Evolutionary conservation across 2,113 vertebrate species (phyloP).

Genomic region (Porphyrio hochstetteri): DNA sequence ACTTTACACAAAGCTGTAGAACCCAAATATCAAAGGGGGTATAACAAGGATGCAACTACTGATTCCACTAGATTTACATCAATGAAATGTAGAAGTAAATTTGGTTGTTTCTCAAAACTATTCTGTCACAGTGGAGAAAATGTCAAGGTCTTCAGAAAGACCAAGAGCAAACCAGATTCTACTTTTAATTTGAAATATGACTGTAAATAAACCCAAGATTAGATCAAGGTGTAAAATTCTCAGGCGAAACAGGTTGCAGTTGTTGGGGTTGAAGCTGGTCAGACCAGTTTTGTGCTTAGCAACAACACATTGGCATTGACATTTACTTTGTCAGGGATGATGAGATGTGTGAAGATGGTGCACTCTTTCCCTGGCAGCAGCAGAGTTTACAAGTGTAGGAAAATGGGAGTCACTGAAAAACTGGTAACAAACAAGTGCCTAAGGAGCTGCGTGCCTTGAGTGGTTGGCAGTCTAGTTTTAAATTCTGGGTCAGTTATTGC

Average conservation of each 20-base stretch:
- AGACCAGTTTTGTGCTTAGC: constrained; percentile 32
- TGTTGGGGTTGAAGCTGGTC: constrained; percentile 23
- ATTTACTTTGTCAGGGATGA: neutral
- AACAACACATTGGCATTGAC: neutral
- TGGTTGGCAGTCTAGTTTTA: neutral
- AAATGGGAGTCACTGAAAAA: neutral
- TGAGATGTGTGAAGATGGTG: neutral
- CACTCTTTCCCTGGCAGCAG: neutral
- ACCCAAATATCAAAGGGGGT: neutral
- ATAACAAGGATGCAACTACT: neutral
- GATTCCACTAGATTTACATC: neutral
- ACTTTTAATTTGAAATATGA: constrained; percentile 17
- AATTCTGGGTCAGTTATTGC: neutral
- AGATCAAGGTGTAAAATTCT: constrained; percentile 39
- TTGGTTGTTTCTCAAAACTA: neutral
- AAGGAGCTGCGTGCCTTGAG: neutral
- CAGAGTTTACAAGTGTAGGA: neutral
- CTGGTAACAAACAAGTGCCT: neutral
- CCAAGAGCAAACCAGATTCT: neutral
- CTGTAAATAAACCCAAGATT: constrained; percentile 52
- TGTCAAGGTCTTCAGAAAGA: neutral
- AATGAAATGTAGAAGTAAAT: neutral
- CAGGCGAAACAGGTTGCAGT: neutral
- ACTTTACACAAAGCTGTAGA: neutral
- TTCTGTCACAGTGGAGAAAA: neutral